Evolutionary conservation across 2,797 vertebrate species (phyloP), one percentile per base, ranked within the genome.

Genomic region (Galaxias olidus): DNA sequence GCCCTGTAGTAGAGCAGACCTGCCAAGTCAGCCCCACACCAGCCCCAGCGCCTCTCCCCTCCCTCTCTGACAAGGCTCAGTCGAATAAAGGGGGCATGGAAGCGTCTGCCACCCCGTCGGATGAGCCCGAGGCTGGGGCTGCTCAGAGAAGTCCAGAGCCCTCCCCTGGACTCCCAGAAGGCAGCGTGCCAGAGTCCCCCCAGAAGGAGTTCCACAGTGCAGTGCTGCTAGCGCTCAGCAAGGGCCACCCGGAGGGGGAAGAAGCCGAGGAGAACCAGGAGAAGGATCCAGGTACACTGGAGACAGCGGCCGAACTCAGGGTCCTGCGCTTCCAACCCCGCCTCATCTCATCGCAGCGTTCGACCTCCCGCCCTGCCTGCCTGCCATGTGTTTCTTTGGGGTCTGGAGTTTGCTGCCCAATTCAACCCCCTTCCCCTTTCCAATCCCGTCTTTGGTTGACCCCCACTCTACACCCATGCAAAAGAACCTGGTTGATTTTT

Each of bases 181-280:
- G 71, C 73, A 78, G 7, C 30, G 74, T 40, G 69, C 77, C 61
- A 6, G 86, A 78, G 53, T 92, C 91, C 52, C 91, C 88, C 18
- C 91, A 91, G 15, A 88, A 86, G 88, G 93, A 96, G 82, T 94
- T 94, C 88, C 91, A 92, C 77, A 85, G 82, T 4, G 92, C 93
- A 1, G 90, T 95, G 80, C 81, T 93, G 83, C 89, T 84, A 77
- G 93, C 94, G 41, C 79, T 94, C 71, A 87, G 86, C 87, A 89
- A 86, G 65, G 88, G 92, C 12, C 63, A 66, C 66, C 73, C 76
- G 66, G 88, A 93, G 75, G 78, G 89, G 47, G 74, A 68, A 7
- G 72, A 18, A 74, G 64, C 65, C 64, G 75, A 80, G 52, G 73
- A 67, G 8, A 52, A 75, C 48, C 40, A 75, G 66, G 71, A 57